Evolutionary conservation across 2,113 vertebrate species (phyloP).

Genomic region (Gambusia affinis): DNA sequence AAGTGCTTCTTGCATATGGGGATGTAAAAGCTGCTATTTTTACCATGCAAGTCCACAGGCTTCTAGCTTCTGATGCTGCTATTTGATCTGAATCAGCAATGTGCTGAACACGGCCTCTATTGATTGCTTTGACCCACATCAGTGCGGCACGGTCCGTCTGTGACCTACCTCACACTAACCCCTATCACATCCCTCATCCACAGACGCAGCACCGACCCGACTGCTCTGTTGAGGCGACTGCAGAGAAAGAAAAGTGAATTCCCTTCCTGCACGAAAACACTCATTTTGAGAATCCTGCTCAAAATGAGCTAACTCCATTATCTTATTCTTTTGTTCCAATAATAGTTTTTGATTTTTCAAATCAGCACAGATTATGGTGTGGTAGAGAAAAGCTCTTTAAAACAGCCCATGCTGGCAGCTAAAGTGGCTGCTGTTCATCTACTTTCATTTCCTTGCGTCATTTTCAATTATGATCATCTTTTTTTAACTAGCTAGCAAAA

Average conservation of each 20-base stretch:
- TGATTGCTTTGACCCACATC: constrained; percentile 67
- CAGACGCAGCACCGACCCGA: constrained; percentile 7
- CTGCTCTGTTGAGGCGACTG: not conserved
- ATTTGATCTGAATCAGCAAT: constrained; percentile 51
- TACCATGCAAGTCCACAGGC: not conserved
- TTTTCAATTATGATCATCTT: constrained; percentile 10
- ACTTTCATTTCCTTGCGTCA: constrained; percentile 20
- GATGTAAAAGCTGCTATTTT: constrained; percentile 16
- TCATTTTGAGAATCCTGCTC: not conserved
- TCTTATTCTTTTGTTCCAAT: constrained; percentile 2
- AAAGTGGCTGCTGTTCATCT: constrained; percentile 16
- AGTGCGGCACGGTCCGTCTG: constrained; percentile 6
- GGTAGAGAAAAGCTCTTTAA: constrained; percentile 29
- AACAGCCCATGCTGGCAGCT: constrained; percentile 25
- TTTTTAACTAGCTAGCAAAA: not conserved
- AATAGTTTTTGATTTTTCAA: constrained; percentile 4
- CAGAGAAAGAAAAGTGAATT: not conserved
- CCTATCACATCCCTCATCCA: constrained; percentile 28
- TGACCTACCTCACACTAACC: constrained; percentile 47
- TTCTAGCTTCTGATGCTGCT: constrained; percentile 32
- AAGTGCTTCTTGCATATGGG: constrained; percentile 13
- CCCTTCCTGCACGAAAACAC: not conserved
- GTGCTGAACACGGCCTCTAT: constrained; percentile 38
- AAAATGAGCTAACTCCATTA: constrained; percentile 8
- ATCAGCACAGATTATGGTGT: constrained; percentile 8